Percentiles rank a stretch among this genome's conserved stretches.
Conservation (phyloP, 2,888 invertebrate genomes). For the Cancer borealis region DNA sequence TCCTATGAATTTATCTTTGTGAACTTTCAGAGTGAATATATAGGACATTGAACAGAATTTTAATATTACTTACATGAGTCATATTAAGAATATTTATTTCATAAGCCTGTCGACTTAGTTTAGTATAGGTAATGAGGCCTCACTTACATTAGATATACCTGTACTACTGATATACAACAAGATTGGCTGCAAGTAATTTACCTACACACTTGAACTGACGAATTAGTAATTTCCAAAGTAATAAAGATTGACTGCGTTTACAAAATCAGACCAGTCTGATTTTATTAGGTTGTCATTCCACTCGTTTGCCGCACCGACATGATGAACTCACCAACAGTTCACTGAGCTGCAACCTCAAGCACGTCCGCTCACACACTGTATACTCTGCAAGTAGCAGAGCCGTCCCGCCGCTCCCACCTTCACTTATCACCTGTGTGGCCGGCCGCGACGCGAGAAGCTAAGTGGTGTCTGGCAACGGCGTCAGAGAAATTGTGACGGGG, state of each 20-base stretch:
- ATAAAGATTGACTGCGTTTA: too few species aligned
- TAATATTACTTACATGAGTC: not conserved
- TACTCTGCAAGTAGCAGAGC: not conserved
- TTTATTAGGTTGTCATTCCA: not conserved
- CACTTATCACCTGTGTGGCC: slow-evolving; percentile 3
- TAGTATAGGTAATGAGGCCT: not conserved
- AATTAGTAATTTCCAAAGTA: not conserved
- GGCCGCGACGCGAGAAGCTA: too few species aligned
- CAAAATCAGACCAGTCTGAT: too few species aligned
- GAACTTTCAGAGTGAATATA: not conserved
- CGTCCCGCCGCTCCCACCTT: not conserved
- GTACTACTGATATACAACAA: not conserved
- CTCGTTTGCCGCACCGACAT: not conserved
- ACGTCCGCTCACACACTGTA: slow-evolving; percentile 9
- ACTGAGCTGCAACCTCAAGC: not conserved
- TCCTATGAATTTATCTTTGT: not conserved
- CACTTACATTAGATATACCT: too few species aligned
- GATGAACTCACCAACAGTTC: not conserved
- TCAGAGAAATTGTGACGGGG: not conserved
- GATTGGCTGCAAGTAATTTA: not conserved
- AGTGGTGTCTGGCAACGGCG: slow-evolving; percentile 30
- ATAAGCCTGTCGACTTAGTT: not conserved
- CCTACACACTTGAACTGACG: not conserved
- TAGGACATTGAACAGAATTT: not conserved
- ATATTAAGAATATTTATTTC: not conserved